These are phyloP conservation scores for Carcharodon carcharias DNA, from an alignment of 2,797 vertebrate species.

Conservation along the genomic window DNA sequence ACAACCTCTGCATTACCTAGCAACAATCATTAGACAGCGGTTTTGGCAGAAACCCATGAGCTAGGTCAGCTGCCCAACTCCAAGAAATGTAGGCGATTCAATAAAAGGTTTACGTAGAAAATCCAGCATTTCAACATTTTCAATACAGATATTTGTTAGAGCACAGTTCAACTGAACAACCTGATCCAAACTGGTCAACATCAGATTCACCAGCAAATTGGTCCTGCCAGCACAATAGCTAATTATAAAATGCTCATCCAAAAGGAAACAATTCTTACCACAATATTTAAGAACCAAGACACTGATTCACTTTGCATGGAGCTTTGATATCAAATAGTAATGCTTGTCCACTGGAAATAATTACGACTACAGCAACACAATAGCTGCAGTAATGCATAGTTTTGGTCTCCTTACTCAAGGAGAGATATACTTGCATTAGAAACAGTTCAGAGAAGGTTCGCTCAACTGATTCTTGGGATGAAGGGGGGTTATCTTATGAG, in stretches of 20 bases:
- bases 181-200: not conserved
- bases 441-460: too few species aligned
- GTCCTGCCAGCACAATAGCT: not conserved
- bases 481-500: too few species aligned
- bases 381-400: too few species aligned
- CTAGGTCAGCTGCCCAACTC: not conserved
- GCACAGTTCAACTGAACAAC: too few species aligned
- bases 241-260: not conserved
- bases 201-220: not conserved
- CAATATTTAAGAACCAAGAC: not conserved
- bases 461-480: too few species aligned
- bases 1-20: not conserved
- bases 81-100: not conserved
- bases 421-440: too few species aligned
- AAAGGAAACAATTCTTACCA: not conserved
- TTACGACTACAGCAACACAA: not conserved
- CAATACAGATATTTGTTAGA: not conserved
- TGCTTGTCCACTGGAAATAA: not conserved
- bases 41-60: not conserved
- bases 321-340: not conserved
- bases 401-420: too few species aligned
- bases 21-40: not conserved
- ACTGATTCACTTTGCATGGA: not conserved
- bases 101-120: not conserved
- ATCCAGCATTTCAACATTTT: not conserved